These are phyloP conservation scores for Glossosoma conforme DNA, from an alignment of 1,140 invertebrate species.

Conservation along the genomic window DNA sequence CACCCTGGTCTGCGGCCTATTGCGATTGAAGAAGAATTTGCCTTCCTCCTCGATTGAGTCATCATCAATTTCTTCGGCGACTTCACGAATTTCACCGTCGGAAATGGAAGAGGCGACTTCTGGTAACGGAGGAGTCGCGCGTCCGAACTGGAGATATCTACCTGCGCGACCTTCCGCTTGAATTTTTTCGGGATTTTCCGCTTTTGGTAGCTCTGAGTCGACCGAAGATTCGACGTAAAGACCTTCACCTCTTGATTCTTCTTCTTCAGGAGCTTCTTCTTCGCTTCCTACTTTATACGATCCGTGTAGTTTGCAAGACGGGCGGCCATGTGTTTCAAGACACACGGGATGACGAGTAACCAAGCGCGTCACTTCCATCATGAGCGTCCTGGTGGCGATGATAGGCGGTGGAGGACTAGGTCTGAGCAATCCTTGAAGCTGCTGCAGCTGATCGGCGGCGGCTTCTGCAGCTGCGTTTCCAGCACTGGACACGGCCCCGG, in stretches of 20 bases:
- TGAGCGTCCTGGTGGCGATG: conserved; percentile 4
- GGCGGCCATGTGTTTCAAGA: no score
- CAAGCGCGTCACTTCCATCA: conserved; percentile 4
- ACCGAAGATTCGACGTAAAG: conserved; percentile 15
- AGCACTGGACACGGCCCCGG: not conserved
- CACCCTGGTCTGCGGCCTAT: conserved; percentile 4
- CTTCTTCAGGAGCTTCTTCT: not conserved
- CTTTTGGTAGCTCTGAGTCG: conserved; percentile 1
- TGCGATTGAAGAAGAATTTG: conserved; percentile 16
- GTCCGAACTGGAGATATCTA: conserved; percentile 19
- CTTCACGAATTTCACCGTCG: conserved; percentile 21
- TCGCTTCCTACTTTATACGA: no score
- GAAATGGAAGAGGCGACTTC: conserved; percentile 15
- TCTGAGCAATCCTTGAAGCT: no score
- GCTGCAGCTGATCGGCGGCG: not conserved
- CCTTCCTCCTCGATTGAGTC: conserved; percentile 7
- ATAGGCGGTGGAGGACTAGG: no score
- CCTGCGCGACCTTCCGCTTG: conserved; percentile 7
- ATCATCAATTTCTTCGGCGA: conserved; percentile 5
- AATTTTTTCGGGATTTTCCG: conserved; percentile 2
- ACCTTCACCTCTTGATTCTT: conserved; percentile 3
- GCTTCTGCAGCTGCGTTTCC: not conserved
- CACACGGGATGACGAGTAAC: conserved; percentile 7
- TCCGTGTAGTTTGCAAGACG: no score
- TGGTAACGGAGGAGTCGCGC: conserved; percentile 6